A percentile compares a stretch with the other conserved stretches of the same genome.
Evolutionary conservation across 2,888 invertebrate species (phyloP).

Genomic region (Acleris holmiana): DNA sequence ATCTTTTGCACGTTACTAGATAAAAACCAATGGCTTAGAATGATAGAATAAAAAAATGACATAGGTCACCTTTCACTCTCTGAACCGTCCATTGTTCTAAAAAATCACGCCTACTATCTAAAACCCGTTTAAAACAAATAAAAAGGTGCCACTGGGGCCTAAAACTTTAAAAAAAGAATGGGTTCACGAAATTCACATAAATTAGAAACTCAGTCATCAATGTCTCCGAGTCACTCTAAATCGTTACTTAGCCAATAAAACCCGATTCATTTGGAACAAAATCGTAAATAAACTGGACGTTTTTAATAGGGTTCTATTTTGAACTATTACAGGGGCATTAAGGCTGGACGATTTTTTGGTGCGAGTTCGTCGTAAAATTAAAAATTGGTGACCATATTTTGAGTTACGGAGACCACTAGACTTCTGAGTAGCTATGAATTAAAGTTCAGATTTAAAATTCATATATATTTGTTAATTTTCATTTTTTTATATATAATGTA

Average conservation of each 20-base stretch:
- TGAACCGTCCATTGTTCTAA: neutral
- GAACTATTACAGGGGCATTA: conserved; percentile 75
- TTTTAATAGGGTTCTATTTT: conserved; percentile 75
- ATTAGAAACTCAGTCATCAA: conserved; percentile 66
- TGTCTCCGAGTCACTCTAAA: conserved; percentile 61
- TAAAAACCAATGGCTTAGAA: too few relatives aligned
- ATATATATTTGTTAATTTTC: too few relatives aligned
- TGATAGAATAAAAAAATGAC: too few relatives aligned
- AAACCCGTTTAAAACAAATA: conserved; percentile 34
- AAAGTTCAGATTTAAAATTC: too few relatives aligned
- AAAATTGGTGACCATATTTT: conserved; percentile 50
- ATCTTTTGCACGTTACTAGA: too few relatives aligned
- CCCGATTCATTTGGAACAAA: conserved; percentile 64
- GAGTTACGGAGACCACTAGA: neutral
- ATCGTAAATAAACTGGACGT: conserved; percentile 73
- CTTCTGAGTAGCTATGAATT: neutral
- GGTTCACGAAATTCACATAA: conserved; percentile 70
- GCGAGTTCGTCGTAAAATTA: conserved; percentile 55
- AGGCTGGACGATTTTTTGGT: conserved; percentile 59
- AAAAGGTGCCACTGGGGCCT: conserved; percentile 56
- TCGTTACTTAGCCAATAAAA: conserved; percentile 68
- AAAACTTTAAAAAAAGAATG: conserved; percentile 64
- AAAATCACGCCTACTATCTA: neutral
- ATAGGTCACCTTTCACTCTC: too few relatives aligned
- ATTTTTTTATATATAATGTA: too few relatives aligned